Percentiles rank a stretch among this genome's conserved stretches.
phyloP scores from a whole-genome alignment of 1,140 invertebrate genomes.

The Pseudoatta argentina region DNA sequence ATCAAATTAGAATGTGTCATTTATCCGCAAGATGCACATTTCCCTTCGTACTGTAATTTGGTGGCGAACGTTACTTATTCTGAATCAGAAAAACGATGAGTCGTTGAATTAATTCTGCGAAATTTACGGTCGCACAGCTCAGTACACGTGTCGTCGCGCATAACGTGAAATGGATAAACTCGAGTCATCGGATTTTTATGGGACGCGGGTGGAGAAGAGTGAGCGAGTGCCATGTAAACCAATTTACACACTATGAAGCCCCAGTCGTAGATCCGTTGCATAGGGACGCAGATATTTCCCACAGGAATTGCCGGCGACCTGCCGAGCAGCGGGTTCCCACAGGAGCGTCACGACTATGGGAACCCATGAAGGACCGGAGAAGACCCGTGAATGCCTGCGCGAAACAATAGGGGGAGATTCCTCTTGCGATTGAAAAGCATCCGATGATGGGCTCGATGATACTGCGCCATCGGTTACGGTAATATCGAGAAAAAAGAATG shows the following conservation, averaged over 20 bases:
- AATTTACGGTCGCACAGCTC: constrained; percentile 46
- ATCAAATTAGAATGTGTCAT: neutral
- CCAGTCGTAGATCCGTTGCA: constrained; percentile 78
- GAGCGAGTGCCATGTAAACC: constrained; percentile 80
- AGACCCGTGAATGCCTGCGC: constrained; percentile 73
- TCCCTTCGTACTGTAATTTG: neutral
- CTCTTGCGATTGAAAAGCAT: constrained; percentile 78
- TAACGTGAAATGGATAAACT: constrained; percentile 50
- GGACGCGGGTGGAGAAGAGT: constrained; percentile 6
- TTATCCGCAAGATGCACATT: neutral
- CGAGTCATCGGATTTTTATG: constrained; percentile 66
- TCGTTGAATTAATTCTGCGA: constrained; percentile 64
- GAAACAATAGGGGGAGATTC: constrained; percentile 76
- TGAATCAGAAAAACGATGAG: constrained; percentile 47
- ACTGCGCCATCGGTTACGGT: constrained; percentile 14
- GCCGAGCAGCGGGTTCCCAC: constrained; percentile 80
- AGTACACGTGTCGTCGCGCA: constrained; percentile 64
- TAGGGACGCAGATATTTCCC: constrained; percentile 83
- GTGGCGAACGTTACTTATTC: neutral
- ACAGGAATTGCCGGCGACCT: constrained; percentile 81
- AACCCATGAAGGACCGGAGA: constrained; percentile 71
- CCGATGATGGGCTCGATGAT: constrained; percentile 61
- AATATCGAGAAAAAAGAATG: constrained; percentile 2
- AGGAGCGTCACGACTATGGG: constrained; percentile 79
- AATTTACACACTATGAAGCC: constrained; percentile 83